phyloP scores from a whole-genome alignment of 2,113 vertebrate genomes.

The Acrocephalus kingi region DNA sequence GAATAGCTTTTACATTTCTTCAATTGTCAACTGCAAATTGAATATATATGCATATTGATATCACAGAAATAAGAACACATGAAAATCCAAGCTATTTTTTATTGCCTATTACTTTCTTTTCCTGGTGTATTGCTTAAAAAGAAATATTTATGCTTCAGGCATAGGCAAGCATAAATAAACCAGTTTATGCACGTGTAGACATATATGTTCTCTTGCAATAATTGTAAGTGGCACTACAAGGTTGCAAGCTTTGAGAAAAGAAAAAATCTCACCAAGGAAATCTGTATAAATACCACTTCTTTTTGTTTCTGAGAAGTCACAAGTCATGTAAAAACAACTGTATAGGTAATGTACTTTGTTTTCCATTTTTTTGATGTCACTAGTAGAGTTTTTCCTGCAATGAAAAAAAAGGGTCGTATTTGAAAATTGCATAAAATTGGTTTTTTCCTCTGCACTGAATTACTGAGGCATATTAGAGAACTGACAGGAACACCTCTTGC shows the following conservation, averaged over 20 bases:
- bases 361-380: neutral
- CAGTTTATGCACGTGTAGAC: neutral
- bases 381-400: neutral
- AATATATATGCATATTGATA: conserved; percentile 16
- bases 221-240: neutral
- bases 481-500: neutral
- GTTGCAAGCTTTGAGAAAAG: neutral
- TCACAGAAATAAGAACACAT: neutral
- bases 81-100: conserved; percentile 7
- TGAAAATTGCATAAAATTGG: neutral
- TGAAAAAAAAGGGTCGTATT: neutral
- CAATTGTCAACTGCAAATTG: conserved; percentile 5
- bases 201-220: neutral
- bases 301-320: too few relatives aligned
- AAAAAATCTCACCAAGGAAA: neutral
- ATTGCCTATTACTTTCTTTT: neutral
- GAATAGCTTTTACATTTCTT: conserved; percentile 3
- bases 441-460: neutral
- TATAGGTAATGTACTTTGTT: neutral
- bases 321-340: neutral
- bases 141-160: neutral
- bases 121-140: neutral
- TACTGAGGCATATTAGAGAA: neutral
- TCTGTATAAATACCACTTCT: neutral
- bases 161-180: neutral